These are phyloP conservation scores for Atherinomorus stipes DNA, from an alignment of 2,113 vertebrate species.

Conservation along the genomic window DNA sequence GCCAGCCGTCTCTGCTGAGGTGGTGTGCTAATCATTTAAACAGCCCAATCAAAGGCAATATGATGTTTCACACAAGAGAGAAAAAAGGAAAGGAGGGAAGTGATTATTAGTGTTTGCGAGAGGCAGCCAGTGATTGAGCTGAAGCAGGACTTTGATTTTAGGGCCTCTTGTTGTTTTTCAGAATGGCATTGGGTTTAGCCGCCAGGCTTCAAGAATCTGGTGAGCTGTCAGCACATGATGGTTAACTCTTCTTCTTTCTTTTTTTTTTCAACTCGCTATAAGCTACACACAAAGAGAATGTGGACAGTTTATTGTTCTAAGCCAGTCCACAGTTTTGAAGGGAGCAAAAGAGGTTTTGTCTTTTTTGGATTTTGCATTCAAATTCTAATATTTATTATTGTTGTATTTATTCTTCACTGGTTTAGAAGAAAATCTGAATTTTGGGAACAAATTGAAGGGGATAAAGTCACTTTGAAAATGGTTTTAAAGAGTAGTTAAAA, in stretches of 20 bases:
- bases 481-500: slow-evolving; percentile 65
- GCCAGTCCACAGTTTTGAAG: slow-evolving; percentile 33
- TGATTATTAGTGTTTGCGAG: slow-evolving; percentile 86
- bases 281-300: slow-evolving; percentile 47
- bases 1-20: slow-evolving; percentile 76
- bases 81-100: slow-evolving; percentile 79
- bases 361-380: slow-evolving; percentile 45
- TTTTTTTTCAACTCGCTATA: slow-evolving; percentile 23
- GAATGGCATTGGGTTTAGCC: slow-evolving; percentile 73
- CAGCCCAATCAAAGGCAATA: slow-evolving; percentile 86
- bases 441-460: slow-evolving; percentile 48
- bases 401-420: slow-evolving; percentile 43
- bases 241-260: slow-evolving; percentile 57
- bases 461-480: slow-evolving; percentile 53
- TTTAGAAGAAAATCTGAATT: slow-evolving; percentile 42
- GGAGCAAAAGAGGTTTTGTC: slow-evolving; percentile 38
- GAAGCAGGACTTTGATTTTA: slow-evolving; percentile 84
- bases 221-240: slow-evolving; percentile 71
- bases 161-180: slow-evolving; percentile 74
- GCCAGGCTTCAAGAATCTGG: slow-evolving; percentile 70
- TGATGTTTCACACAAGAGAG: slow-evolving; percentile 79
- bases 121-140: slow-evolving; percentile 79
- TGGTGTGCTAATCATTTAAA: slow-evolving; percentile 86
- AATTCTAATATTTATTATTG: slow-evolving; percentile 44
- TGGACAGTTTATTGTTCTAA: slow-evolving; percentile 36